phyloP scores from a whole-genome alignment of 1,140 invertebrate genomes.

The Anoplophora glabripennis region DNA sequence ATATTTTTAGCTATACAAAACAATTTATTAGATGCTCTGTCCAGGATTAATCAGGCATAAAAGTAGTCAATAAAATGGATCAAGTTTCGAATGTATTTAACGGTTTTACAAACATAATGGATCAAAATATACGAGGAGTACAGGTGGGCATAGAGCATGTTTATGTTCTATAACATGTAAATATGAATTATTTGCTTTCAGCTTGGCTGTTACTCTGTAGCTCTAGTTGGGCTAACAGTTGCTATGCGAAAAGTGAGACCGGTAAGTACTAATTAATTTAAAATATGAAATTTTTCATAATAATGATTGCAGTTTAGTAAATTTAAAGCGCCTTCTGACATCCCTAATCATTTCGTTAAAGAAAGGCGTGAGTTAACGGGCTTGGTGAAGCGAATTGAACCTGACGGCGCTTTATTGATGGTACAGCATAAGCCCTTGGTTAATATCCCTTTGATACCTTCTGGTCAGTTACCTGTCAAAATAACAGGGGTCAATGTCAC shows the following conservation, averaged over 20 bases:
- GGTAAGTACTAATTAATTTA: constrained; percentile 45
- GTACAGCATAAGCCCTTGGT: constrained; percentile 55
- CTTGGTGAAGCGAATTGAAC: constrained; percentile 50
- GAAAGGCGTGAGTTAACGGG: constrained; percentile 50
- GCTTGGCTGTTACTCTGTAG: constrained; percentile 54
- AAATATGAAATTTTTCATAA: constrained; percentile 18
- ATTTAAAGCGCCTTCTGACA: constrained; percentile 51
- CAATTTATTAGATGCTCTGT: too few relatives aligned
- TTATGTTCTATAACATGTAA: constrained; percentile 15
- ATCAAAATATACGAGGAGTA: constrained; percentile 49
- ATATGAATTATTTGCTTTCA: constrained; percentile 38
- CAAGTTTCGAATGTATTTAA: constrained; percentile 39
- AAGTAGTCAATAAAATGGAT: constrained; percentile 11
- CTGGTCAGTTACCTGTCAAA: constrained; percentile 53
- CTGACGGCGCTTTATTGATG: constrained; percentile 50
- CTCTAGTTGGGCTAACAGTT: constrained; percentile 50
- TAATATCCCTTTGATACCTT: constrained; percentile 42
- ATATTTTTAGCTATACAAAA: too few relatives aligned
- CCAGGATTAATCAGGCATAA: too few relatives aligned
- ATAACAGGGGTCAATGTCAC: constrained; percentile 52
- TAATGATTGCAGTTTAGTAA: constrained; percentile 50
- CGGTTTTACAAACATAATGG: constrained; percentile 46
- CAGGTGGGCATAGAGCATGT: constrained; percentile 42
- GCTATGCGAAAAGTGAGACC: constrained; percentile 54
- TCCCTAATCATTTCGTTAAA: constrained; percentile 52